These are phyloP conservation scores for Portevinia maculata DNA, from an alignment of 2,888 invertebrate species.

Conservation along the genomic window DNA sequence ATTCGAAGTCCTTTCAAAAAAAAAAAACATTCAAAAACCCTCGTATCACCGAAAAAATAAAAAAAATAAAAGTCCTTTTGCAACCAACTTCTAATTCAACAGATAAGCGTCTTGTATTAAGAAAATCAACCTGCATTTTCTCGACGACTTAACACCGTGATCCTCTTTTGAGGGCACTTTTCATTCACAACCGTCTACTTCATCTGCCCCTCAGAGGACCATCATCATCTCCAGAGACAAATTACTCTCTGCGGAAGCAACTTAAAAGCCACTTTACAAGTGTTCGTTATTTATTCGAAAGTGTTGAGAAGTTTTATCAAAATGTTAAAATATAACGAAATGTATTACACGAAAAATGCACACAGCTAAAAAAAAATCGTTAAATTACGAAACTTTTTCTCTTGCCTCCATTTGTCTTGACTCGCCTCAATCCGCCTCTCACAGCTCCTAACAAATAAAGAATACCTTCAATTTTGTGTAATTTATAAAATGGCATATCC, in stretches of 20 bases:
- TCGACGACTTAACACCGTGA: conserved; percentile 50
- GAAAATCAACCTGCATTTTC: conserved; percentile 59
- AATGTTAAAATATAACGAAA: conserved; percentile 55
- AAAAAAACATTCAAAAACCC: background rate
- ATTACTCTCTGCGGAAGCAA: conserved; percentile 55
- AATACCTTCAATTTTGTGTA: conserved; percentile 74
- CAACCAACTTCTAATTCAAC: conserved; percentile 46
- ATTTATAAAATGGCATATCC: conserved; percentile 74
- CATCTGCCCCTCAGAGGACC: background rate
- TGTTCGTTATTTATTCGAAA: conserved; percentile 69
- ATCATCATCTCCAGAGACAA: conserved; percentile 55
- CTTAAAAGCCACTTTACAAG: conserved; percentile 72
- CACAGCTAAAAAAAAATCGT: conserved; percentile 44
- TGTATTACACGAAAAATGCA: conserved; percentile 60
- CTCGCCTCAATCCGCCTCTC: background rate
- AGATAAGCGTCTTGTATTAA: conserved; percentile 53
- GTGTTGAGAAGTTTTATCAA: conserved; percentile 70
- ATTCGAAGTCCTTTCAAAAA: too few relatives aligned
- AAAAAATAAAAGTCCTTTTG: background rate
- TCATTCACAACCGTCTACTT: conserved; percentile 18
- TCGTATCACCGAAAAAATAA: background rate
- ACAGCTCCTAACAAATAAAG: conserved; percentile 68
- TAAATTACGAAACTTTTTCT: conserved; percentile 69
- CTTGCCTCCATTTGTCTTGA: conserved; percentile 20
- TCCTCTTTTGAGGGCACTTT: conserved; percentile 44